Evolutionary conservation across 2,888 invertebrate species (phyloP).

Genomic region (Laothoe populi): DNA sequence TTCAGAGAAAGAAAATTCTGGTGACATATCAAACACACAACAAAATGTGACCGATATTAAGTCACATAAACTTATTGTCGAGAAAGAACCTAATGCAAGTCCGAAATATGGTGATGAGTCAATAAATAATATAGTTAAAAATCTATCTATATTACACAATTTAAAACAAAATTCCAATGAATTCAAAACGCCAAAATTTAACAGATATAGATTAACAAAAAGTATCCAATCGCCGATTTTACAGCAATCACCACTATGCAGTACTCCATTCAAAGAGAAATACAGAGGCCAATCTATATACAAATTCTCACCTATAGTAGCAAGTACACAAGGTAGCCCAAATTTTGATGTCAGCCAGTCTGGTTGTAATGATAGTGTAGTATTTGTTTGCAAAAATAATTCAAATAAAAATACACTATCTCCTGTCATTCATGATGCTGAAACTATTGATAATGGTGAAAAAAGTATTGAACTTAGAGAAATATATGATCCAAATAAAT

Average conservation of each 20-base stretch:
- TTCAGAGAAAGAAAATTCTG: conserved; percentile 69
- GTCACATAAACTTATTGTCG: conserved; percentile 62
- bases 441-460: not conserved
- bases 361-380: conserved; percentile 39
- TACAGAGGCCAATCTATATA: conserved; percentile 71
- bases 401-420: not conserved
- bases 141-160: conserved; percentile 56
- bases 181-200: conserved; percentile 41
- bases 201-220: conserved; percentile 50
- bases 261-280: conserved; percentile 73
- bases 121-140: conserved; percentile 64
- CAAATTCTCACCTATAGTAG: conserved; percentile 70
- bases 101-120: conserved; percentile 59
- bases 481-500: not conserved
- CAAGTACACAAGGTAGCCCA: conserved; percentile 45
- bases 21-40: conserved; percentile 36
- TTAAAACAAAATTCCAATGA: conserved; percentile 44
- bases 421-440: not conserved
- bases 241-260: conserved; percentile 65
- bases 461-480: not conserved
- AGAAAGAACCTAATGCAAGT: conserved; percentile 49
- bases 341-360: conserved; percentile 47
- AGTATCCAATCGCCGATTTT: conserved; percentile 49
- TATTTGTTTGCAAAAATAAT: not conserved
- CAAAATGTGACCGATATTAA: conserved; percentile 61